Evolutionary conservation across 53 echinoderm and acorn worm species (phyloP), one percentile per base, ranked within the genome.

Genomic region (Luidia sarsii): DNA sequence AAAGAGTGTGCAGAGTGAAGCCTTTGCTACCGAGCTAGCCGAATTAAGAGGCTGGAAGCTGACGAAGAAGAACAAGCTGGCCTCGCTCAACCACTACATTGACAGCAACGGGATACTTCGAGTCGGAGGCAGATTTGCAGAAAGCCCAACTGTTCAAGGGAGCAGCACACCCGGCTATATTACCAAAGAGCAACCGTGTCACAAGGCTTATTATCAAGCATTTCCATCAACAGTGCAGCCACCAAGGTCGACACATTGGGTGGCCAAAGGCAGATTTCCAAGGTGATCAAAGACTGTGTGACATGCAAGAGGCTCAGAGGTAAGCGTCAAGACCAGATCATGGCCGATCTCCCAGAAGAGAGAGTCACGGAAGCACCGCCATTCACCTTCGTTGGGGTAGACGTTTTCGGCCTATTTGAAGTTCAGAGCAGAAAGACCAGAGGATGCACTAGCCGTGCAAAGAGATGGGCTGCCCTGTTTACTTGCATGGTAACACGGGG

Each of bases 1-100:
- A 53, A 88, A 49, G 52, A 74, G 57, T 57, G 55, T 83, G 36
- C 89, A 89, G 84, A 73, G 48, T 23, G 73, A 83, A 82, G 67
- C 67, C 36, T 79, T 89, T 60, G 41, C 66, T 48, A 10, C 48
- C 11, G 84, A 89, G 62, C 30, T 74, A 54, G 83, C 68, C 13
- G 68, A 82, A 55, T 15, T 73, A 23, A 88, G 59, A 66, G 39
- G 60, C 4, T 82, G 77, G 38, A 72, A 69, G 59, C 18, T 80
- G 48, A 57, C 49, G 18, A 69, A 59, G 3, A 57, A 21, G 30
- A 89, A 89, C 62, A 75, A 54, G 27, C 35, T 88, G 64, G 43
- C 33, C 7, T 27, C 75, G 48, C 82, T 87, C 8, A 68, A 57
- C n/a, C 85, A 64, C 33, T 79, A 56, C 63, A 38, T 85, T 27